phyloP scores from a whole-genome alignment of 1,140 invertebrate species.

The Drosophila lini region DNA sequence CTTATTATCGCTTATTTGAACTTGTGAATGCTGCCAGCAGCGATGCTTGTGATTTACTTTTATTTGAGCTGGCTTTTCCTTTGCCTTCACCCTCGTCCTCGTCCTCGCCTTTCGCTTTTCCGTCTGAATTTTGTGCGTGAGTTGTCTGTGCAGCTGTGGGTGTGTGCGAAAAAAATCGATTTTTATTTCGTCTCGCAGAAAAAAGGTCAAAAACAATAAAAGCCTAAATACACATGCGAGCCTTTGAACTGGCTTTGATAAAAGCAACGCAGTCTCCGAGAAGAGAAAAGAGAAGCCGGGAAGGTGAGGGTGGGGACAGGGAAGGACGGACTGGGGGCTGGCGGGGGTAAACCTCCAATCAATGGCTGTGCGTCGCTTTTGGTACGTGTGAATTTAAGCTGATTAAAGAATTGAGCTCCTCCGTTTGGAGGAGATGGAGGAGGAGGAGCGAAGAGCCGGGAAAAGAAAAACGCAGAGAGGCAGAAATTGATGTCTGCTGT shows the following conservation, averaged over 20 bases:
- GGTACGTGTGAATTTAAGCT: conserved; percentile 84
- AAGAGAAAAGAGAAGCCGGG: conserved; percentile 12
- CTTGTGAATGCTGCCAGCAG: conserved; percentile 66
- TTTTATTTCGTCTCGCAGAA: conserved; percentile 55
- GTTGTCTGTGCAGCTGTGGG: conserved; percentile 20
- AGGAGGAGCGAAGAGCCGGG: conserved; percentile 1
- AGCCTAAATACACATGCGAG: conserved; percentile 81
- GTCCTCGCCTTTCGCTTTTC: conserved; percentile 7
- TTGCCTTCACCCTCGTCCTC: neutral
- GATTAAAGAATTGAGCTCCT: conserved; percentile 80
- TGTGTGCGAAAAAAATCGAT: conserved; percentile 66
- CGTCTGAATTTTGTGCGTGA: conserved; percentile 32
- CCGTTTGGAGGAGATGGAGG: conserved; percentile 8
- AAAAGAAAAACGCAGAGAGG: conserved; percentile 51
- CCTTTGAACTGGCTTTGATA: conserved; percentile 81
- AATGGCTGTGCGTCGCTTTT: conserved; percentile 81
- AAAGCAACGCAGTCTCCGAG: conserved; percentile 54
- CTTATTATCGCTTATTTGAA: conserved; percentile 83
- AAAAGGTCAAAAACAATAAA: conserved; percentile 83
- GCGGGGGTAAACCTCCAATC: conserved; percentile 71
- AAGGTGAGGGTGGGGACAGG: conserved; percentile 11
- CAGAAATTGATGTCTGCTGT: conserved; percentile 80
- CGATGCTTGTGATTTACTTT: conserved; percentile 69
- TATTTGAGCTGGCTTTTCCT: conserved; percentile 58
- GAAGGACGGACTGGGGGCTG: neutral